phyloP scores from a whole-genome alignment of 2,888 invertebrate species.

The Seira musarum region DNA sequence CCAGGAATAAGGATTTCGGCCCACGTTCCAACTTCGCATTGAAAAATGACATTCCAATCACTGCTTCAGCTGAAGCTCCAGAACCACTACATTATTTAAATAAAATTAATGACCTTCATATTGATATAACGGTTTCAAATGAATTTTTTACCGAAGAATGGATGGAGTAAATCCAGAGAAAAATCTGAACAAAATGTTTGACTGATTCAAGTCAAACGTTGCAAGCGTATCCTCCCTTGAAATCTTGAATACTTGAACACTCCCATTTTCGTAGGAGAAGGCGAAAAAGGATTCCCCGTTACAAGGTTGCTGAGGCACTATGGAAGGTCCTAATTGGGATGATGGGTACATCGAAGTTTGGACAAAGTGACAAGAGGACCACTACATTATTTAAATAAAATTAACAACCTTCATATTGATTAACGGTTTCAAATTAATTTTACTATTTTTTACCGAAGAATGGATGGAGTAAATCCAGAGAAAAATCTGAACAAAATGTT shows the following conservation, averaged over 20 bases:
- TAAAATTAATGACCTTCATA: not conserved
- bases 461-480: constrained; percentile 60
- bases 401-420: not conserved
- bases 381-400: constrained; percentile 23
- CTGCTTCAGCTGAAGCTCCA: constrained; percentile 60
- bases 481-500: constrained; percentile 66
- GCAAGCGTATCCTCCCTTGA: constrained; percentile 62
- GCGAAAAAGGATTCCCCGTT: constrained; percentile 67
- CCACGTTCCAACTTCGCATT: constrained; percentile 45
- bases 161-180: constrained; percentile 63
- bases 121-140: not conserved
- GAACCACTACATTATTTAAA: constrained; percentile 39
- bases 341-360: constrained; percentile 43
- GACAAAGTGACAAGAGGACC: constrained; percentile 59
- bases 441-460: constrained; percentile 66
- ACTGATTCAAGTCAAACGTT: constrained; percentile 65
- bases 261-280: constrained; percentile 67
- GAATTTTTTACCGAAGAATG: constrained; percentile 59
- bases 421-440: not conserved
- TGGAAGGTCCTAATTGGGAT: not conserved
- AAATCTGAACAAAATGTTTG: constrained; percentile 66
- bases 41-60: constrained; percentile 66
- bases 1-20: constrained; percentile 57
- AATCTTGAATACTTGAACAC: constrained; percentile 63
- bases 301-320: constrained; percentile 11